These are phyloP conservation scores for Gryon sp. DNA, from an alignment of 1,140 invertebrate genomes.

Conservation along the genomic window DNA sequence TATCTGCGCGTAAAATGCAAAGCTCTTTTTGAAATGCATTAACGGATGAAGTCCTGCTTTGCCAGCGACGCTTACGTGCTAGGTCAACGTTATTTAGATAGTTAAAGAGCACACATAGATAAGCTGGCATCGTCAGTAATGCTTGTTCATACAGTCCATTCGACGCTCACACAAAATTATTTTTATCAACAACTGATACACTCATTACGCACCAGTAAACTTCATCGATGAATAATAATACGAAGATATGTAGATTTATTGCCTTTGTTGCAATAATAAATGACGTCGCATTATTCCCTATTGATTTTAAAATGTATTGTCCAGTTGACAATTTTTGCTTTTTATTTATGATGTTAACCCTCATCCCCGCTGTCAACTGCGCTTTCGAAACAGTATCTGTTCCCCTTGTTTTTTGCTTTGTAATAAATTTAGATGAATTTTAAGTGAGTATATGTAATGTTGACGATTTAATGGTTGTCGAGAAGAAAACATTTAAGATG, in stretches of 20 bases:
- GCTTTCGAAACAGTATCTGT: too few species aligned
- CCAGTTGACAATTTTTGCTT: constrained; percentile 43
- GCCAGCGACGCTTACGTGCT: constrained; percentile 50
- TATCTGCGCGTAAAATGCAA: constrained; percentile 31
- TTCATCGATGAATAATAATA: constrained; percentile 60
- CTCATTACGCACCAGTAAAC: constrained; percentile 60
- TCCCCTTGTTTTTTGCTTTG: too few species aligned
- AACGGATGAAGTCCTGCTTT: constrained; percentile 62
- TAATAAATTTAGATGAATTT: too few species aligned
- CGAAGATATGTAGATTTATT: constrained; percentile 54
- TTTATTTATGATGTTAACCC: constrained; percentile 22
- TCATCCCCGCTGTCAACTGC: neutral
- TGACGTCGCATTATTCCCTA: constrained; percentile 30
- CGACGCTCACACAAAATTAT: constrained; percentile 33
- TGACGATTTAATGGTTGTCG: too few species aligned
- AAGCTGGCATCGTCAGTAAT: constrained; percentile 57
- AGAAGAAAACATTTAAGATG: too few species aligned
- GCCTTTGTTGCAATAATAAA: constrained; percentile 55
- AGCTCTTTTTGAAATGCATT: constrained; percentile 62
- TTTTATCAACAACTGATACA: constrained; percentile 56
- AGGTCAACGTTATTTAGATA: constrained; percentile 61
- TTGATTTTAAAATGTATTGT: constrained; percentile 33
- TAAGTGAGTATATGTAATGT: too few species aligned
- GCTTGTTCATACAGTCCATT: constrained; percentile 46
- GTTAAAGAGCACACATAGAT: constrained; percentile 61